A percentile compares a stretch with the other conserved stretches of the same genome.
phyloP scores from a whole-genome alignment of 2,888 invertebrate genomes.

The Neoaliturus tenellus region DNA sequence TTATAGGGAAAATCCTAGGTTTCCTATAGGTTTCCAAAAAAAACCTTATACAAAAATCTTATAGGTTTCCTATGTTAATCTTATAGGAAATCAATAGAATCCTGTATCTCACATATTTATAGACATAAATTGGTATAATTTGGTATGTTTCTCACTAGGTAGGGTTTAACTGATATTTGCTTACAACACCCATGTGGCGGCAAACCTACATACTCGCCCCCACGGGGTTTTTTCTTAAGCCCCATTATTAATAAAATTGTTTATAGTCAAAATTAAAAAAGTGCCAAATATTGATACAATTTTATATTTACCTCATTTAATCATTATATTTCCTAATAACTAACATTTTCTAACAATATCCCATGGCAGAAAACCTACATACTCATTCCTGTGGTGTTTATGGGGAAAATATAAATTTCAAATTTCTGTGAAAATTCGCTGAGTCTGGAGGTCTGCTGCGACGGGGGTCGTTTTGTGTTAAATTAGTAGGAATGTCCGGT shows the following conservation, averaged over 20 bases:
- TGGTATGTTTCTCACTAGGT: background rate
- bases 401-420: background rate
- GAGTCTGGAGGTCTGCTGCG: background rate
- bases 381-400: background rate
- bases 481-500: no score
- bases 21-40: no score
- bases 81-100: background rate
- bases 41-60: no score
- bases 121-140: background rate
- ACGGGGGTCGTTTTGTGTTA: no score
- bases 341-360: no score
- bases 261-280: no score
- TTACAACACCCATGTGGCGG: background rate
- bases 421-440: background rate
- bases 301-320: no score
- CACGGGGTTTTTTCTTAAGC: no score
- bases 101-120: background rate
- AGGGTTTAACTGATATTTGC: background rate
- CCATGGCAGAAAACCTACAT: background rate
- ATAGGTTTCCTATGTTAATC: background rate
- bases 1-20: no score
- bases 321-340: no score
- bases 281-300: no score
- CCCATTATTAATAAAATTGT: no score
- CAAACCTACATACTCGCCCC: background rate